Evolutionary conservation across 2,113 vertebrate genomes (phyloP).

Genomic region (Corythaixoides concolor): DNA sequence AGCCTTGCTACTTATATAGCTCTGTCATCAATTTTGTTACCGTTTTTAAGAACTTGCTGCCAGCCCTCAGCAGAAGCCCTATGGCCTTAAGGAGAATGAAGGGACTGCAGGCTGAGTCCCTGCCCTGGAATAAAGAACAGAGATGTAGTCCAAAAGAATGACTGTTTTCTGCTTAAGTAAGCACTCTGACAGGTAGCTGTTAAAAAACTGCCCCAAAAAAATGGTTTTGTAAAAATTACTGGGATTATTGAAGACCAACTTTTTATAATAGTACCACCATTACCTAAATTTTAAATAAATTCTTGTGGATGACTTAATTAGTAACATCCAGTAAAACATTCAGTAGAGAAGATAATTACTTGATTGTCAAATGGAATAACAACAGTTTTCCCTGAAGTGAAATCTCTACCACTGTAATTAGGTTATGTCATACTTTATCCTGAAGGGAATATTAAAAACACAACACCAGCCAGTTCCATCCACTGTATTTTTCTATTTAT

Average conservation of each 20-base stretch:
- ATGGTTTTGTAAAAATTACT: background rate
- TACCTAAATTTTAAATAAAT: slow-evolving; percentile 69
- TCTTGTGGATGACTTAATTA: slow-evolving; percentile 68
- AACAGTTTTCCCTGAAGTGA: slow-evolving; percentile 70
- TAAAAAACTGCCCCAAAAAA: background rate
- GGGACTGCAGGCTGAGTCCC: background rate
- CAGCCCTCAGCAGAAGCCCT: background rate
- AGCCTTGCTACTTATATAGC: background rate
- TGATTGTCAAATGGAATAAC: slow-evolving; percentile 76
- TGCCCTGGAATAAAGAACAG: background rate
- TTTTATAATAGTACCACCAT: background rate
- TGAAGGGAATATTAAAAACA: slow-evolving; percentile 73
- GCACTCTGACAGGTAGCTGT: background rate
- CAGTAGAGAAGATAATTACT: slow-evolving; percentile 75
- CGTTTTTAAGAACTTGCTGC: background rate
- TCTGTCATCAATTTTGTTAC: background rate
- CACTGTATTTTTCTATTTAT: slow-evolving; percentile 71
- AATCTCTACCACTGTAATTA: slow-evolving; percentile 73
- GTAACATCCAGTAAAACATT: slow-evolving; percentile 61
- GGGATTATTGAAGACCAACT: background rate
- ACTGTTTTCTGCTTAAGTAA: background rate
- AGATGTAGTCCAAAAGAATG: background rate
- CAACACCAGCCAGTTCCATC: slow-evolving; percentile 52
- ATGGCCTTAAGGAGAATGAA: background rate
- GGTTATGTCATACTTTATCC: slow-evolving; percentile 72